Evolutionary conservation across 2,888 invertebrate genomes (phyloP).

Genomic region (Noctua janthina): DNA sequence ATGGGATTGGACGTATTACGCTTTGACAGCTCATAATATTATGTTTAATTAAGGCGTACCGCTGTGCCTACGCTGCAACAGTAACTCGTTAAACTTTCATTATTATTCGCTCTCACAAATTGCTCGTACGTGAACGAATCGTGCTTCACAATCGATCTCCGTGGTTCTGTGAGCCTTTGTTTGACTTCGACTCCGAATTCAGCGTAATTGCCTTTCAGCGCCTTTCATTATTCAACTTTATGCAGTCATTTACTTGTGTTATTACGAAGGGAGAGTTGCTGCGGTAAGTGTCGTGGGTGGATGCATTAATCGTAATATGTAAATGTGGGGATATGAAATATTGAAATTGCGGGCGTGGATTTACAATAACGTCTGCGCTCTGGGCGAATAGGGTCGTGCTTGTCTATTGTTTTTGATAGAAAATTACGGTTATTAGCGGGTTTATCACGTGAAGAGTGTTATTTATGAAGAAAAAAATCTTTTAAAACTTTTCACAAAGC

Average conservation of each 20-base stretch:
- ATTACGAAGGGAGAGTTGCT: slow-evolving; percentile 88
- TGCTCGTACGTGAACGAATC: slow-evolving; percentile 89
- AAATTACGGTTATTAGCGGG: slow-evolving; percentile 56
- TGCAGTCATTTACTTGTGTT: slow-evolving; percentile 90
- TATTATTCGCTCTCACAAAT: slow-evolving; percentile 88
- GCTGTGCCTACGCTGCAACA: slow-evolving; percentile 77
- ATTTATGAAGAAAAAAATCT: background rate
- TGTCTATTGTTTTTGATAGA: slow-evolving; percentile 71
- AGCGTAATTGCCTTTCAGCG: slow-evolving; percentile 90
- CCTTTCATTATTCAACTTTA: slow-evolving; percentile 90
- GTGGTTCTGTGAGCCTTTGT: slow-evolving; percentile 86
- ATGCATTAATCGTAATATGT: slow-evolving; percentile 90
- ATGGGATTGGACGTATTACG: slow-evolving; percentile 72
- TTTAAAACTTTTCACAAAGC: background rate
- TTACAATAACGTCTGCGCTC: slow-evolving; percentile 78
- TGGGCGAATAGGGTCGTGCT: slow-evolving; percentile 65
- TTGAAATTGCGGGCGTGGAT: slow-evolving; percentile 85
- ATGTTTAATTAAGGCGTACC: slow-evolving; percentile 85
- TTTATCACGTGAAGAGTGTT: slow-evolving; percentile 28
- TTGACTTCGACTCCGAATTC: slow-evolving; percentile 90
- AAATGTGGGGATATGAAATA: slow-evolving; percentile 88
- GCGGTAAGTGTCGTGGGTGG: slow-evolving; percentile 88
- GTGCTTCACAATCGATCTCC: slow-evolving; percentile 88
- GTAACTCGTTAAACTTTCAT: slow-evolving; percentile 89
- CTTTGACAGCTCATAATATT: slow-evolving; percentile 82